Percentiles rank a stretch among this genome's conserved stretches.
phyloP scores from a whole-genome alignment of 2,888 invertebrate genomes.

The Ceraclea dissimilis region DNA sequence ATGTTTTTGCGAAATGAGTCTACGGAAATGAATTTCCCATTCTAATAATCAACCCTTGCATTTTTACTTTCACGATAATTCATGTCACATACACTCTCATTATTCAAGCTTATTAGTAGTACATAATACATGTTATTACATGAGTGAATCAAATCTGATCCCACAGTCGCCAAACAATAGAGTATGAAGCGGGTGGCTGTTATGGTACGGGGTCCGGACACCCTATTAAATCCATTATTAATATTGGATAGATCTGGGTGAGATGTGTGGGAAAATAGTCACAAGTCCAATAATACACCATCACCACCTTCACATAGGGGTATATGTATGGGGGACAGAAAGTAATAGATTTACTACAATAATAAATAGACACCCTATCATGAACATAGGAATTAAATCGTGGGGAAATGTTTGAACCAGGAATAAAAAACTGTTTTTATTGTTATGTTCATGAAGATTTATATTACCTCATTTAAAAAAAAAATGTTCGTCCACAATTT shows the following conservation, averaged over 20 bases:
- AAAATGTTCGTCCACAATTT: too few relatives aligned
- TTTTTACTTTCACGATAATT: neutral
- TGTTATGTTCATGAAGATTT: too few relatives aligned
- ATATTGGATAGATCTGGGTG: neutral
- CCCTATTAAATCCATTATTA: slow-evolving; percentile 3
- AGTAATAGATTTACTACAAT: neutral
- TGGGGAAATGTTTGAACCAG: neutral
- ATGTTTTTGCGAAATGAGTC: too few relatives aligned
- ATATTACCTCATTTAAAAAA: too few relatives aligned
- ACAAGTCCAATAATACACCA: slow-evolving; percentile 1
- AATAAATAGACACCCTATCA: neutral
- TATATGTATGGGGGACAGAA: neutral
- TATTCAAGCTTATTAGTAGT: neutral
- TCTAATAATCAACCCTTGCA: too few relatives aligned
- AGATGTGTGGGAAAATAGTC: slow-evolving; percentile 10
- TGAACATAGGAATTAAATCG: neutral
- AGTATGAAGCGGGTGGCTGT: slow-evolving; percentile 10
- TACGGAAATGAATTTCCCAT: too few relatives aligned
- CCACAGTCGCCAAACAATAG: slow-evolving; percentile 14
- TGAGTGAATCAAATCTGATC: slow-evolving; percentile 21
- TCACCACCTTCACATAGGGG: neutral
- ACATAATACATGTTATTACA: neutral
- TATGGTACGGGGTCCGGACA: neutral
- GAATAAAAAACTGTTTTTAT: neutral
- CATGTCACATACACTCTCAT: neutral